Percentiles rank a stretch among this genome's conserved stretches.
Conservation (phyloP, 2,888 invertebrate genomes). For the Oxyteleia sp. region DNA sequence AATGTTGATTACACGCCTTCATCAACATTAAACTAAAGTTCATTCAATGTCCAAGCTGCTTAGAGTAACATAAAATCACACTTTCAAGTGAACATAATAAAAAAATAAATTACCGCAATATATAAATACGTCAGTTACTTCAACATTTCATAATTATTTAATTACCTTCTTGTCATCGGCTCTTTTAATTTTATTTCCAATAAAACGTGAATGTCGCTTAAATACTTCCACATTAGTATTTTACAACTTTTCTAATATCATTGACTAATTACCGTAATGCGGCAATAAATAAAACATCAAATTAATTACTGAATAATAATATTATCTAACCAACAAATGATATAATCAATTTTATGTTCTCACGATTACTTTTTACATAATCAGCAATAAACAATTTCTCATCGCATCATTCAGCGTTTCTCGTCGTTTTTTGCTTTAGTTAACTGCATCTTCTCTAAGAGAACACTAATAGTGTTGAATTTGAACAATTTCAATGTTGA, state of each 20-base stretch:
- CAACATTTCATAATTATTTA: neutral
- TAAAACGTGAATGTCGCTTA: neutral
- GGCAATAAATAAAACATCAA: neutral
- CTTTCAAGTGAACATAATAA: no score
- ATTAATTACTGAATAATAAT: conserved; percentile 14
- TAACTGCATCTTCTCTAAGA: no score
- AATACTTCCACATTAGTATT: neutral
- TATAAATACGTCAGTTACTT: no score
- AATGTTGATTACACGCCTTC: no score
- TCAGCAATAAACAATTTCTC: conserved; percentile 5
- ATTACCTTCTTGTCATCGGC: neutral
- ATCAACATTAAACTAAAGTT: no score
- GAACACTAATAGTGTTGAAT: no score
- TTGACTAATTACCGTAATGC: neutral
- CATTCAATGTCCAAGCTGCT: no score
- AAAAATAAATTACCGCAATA: neutral
- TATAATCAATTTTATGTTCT: conserved; percentile 3
- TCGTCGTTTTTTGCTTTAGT: no score
- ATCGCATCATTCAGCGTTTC: no score
- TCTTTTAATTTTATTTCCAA: neutral
- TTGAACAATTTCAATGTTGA: no score
- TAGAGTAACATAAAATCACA: no score
- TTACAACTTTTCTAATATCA: neutral
- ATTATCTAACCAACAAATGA: conserved; percentile 21
- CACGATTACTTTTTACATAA: conserved; percentile 10